A percentile compares a stretch with the other conserved stretches of the same genome.
These are phyloP conservation scores for Sebastes taczanowskii DNA, from an alignment of 2,797 vertebrate genomes.

Conservation along the genomic window DNA sequence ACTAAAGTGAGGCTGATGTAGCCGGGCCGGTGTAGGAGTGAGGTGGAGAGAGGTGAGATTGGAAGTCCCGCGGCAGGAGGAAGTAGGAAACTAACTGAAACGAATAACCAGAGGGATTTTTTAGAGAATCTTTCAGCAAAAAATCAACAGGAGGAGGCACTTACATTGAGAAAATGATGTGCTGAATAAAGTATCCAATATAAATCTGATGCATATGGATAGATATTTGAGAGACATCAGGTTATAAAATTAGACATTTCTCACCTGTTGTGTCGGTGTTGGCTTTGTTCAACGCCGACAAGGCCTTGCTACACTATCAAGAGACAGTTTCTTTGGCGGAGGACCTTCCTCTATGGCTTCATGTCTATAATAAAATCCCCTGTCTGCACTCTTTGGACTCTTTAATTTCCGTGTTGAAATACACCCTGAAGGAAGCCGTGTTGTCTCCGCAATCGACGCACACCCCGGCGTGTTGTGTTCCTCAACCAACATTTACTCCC, in stretches of 20 bases:
- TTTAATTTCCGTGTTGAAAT: neutral
- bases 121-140: neutral
- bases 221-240: neutral
- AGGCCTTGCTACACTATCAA: neutral
- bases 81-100: slow-evolving; percentile 6
- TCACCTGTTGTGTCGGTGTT: neutral
- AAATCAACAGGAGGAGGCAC: neutral
- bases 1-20: slow-evolving; percentile 24
- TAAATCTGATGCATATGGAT: neutral
- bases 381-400: neutral
- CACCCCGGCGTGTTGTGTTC: slow-evolving; percentile 33
- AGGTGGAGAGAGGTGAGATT: slow-evolving; percentile 19
- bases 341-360: neutral
- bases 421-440: neutral
- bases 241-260: neutral
- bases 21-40: slow-evolving; percentile 20
- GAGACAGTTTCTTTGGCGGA: neutral
- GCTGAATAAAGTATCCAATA: neutral
- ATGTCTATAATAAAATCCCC: neutral
- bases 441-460: slow-evolving; percentile 13
- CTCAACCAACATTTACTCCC: slow-evolving; percentile 57
- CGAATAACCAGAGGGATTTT: slow-evolving; percentile 14
- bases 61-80: neutral
- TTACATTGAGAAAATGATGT: neutral
- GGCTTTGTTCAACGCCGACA: neutral